phyloP scores from a whole-genome alignment of 2,888 invertebrate species.

The Epinotia brunnichana region DNA sequence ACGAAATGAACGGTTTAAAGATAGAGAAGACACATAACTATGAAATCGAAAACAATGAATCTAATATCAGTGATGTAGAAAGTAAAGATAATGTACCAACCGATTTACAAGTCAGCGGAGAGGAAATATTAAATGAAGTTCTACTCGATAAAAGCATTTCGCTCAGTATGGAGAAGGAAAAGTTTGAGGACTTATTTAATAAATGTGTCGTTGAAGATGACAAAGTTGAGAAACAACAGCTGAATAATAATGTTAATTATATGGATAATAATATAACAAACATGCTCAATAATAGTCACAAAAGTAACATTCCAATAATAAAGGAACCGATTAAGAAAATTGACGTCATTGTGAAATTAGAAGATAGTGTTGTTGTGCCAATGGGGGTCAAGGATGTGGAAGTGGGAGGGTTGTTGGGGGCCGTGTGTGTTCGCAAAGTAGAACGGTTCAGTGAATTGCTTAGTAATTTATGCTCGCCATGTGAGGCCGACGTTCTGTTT shows the following conservation, averaged over 20 bases:
- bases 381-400: slow-evolving; percentile 68
- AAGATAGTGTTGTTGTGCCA: slow-evolving; percentile 73
- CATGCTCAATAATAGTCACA: slow-evolving; percentile 68
- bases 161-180: slow-evolving; percentile 66
- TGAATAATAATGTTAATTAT: slow-evolving; percentile 58
- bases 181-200: slow-evolving; percentile 75
- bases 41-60: slow-evolving; percentile 59
- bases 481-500: slow-evolving; percentile 77
- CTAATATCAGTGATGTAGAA: slow-evolving; percentile 48
- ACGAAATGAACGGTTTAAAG: slow-evolving; percentile 64
- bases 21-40: slow-evolving; percentile 59
- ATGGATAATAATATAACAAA: slow-evolving; percentile 46
- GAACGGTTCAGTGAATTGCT: slow-evolving; percentile 81
- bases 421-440: slow-evolving; percentile 80
- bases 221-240: slow-evolving; percentile 54
- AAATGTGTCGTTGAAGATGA: slow-evolving; percentile 64
- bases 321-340: slow-evolving; percentile 60
- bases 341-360: slow-evolving; percentile 61
- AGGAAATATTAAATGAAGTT: slow-evolving; percentile 73
- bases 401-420: slow-evolving; percentile 71
- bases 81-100: slow-evolving; percentile 53
- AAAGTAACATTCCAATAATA: slow-evolving; percentile 65
- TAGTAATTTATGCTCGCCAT: slow-evolving; percentile 79
- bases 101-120: slow-evolving; percentile 62
- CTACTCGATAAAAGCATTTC: slow-evolving; percentile 64